These are phyloP conservation scores for Drosophila hydei DNA, from an alignment of 1,140 invertebrate genomes.

Conservation along the genomic window DNA sequence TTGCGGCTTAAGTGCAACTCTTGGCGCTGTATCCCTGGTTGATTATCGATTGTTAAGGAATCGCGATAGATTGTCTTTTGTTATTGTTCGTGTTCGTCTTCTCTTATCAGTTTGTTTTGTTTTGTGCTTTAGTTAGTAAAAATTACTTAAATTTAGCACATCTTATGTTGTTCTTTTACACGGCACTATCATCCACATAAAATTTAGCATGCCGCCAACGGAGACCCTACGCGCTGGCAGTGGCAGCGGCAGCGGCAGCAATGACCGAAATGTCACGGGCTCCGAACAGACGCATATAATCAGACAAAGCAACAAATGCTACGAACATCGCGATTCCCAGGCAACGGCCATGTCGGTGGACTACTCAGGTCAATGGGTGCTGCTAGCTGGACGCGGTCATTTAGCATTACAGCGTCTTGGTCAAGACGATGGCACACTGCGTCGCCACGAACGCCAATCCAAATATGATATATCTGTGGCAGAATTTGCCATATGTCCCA, in stretches of 20 bases:
- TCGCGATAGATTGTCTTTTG: constrained; percentile 25
- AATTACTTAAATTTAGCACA: constrained; percentile 30
- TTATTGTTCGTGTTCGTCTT: constrained; percentile 37
- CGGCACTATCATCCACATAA: constrained; percentile 11
- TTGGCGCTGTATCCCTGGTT: constrained; percentile 3
- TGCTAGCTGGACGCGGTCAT: constrained; percentile 90
- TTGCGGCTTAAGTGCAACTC: background rate
- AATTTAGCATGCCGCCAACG: constrained; percentile 61
- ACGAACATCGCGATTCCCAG: constrained; percentile 86
- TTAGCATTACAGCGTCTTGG: constrained; percentile 91
- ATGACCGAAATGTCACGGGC: constrained; percentile 30
- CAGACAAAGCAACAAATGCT: constrained; percentile 74
- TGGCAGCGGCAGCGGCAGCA: constrained; percentile 41
- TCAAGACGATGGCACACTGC: constrained; percentile 89
- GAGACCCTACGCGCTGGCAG: constrained; percentile 62
- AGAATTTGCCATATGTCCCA: constrained; percentile 94
- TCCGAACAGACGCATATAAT: constrained; percentile 71
- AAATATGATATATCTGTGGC: constrained; percentile 97
- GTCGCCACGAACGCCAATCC: constrained; percentile 93
- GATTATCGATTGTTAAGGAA: background rate
- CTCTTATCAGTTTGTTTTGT: constrained; percentile 46
- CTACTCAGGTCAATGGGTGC: constrained; percentile 91
- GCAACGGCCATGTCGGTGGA: constrained; percentile 96
- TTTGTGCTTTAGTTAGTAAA: constrained; percentile 36
- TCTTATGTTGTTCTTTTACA: constrained; percentile 42